Percentiles rank a stretch among this genome's conserved stretches.
Evolutionary conservation across 2,113 vertebrate species (phyloP).

Genomic region (Speoplatyrhinus poulsoni): DNA sequence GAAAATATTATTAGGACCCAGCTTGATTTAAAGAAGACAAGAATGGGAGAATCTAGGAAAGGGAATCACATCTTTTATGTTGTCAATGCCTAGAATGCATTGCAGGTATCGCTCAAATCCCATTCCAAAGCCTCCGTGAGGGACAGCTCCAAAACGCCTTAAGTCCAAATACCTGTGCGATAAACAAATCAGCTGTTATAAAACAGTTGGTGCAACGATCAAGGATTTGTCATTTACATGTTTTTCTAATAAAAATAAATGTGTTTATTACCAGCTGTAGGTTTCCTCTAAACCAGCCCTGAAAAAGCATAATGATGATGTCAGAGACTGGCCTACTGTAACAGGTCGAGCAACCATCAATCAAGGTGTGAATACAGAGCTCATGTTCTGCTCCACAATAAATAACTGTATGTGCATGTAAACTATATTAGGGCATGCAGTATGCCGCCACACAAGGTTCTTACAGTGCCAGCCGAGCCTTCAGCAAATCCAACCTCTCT

Average conservation of each 20-base stretch:
- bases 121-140: slow-evolving; percentile 96
- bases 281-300: slow-evolving; percentile 82
- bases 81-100: slow-evolving; percentile 90
- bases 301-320: slow-evolving; percentile 45
- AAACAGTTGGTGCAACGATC: not conserved
- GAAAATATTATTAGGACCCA: not conserved
- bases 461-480: slow-evolving; percentile 83
- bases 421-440: not conserved
- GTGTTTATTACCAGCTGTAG: slow-evolving; percentile 88
- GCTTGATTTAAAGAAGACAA: slow-evolving; percentile 79
- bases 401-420: not conserved
- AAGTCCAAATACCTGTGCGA: slow-evolving; percentile 91
- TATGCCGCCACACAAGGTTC: not conserved
- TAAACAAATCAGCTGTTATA: slow-evolving; percentile 1
- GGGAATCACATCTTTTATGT: slow-evolving; percentile 96
- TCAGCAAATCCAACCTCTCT: slow-evolving; percentile 83
- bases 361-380: not conserved
- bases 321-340: not conserved
- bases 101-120: slow-evolving; percentile 96
- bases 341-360: not conserved
- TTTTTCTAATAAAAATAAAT: not conserved
- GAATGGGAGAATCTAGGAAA: slow-evolving; percentile 93
- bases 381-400: not conserved
- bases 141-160: slow-evolving; percentile 89
- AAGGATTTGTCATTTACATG: not conserved